Evolutionary conservation across 2,113 vertebrate genomes (phyloP), one percentile per base, ranked within the genome.

Genomic region (Burhinus bistriatus): DNA sequence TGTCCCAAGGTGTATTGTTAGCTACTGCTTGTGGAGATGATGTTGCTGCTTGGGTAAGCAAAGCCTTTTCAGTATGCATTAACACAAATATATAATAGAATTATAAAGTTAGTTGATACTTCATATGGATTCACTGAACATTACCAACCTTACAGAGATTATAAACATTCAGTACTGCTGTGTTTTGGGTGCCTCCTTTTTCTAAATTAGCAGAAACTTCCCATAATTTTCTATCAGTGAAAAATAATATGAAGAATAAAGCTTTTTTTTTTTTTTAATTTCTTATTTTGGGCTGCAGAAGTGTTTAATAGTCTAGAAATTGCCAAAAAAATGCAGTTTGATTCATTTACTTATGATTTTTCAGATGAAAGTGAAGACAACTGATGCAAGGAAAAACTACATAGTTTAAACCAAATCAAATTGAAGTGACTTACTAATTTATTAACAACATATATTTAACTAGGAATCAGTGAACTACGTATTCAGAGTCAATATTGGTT

Each of bases 21-120:
- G 44, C 47, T 90, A 38, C 87, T 65, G 72, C 81, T 94, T 71
- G 38, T 47, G 81, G 87, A 69, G 42, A 87, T 84, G 51, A 70
- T 90, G 44, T 45, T 93, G 71, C 68, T 95, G 49, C 83, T 93
- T 94, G 59, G 6, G 32, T 90, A 91, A 87, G n/a, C 72, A 89
- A 92, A 92, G n/a, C 21, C 55, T 96, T 92, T 90, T 92, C 91
- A 89, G 22, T 89, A 66, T 78, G 59, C 81, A 82, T 96, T 78
- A 89, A 75, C 87, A 91, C 29, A 95, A 96, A 92, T 51, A 12
- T 51, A 27, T 36, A 87, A 87, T 18, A 73, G 30, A 83, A 75
- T 87, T 42, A 45, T 13, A 32, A 89, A 93, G 44, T 76, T 83
- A 55, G 47, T 45, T 83, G 54, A 55, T 94, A 64, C 22, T 95